These are phyloP conservation scores for Drosophila biarmipes DNA, from an alignment of 1,140 invertebrate species.

Conservation along the genomic window DNA sequence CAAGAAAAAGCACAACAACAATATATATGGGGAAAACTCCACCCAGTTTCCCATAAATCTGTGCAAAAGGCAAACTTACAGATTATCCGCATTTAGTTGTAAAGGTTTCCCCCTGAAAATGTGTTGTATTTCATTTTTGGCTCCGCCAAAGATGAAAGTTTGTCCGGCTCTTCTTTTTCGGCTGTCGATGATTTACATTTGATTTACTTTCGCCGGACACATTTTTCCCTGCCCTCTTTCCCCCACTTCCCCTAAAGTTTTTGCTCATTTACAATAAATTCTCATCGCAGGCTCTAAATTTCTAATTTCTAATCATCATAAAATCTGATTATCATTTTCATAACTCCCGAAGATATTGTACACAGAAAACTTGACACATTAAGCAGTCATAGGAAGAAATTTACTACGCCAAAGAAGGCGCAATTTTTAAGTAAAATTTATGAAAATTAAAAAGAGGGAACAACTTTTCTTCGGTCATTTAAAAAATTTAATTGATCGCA, in stretches of 20 bases:
- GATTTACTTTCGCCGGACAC: conserved; percentile 67
- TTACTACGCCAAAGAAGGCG: conserved; percentile 43
- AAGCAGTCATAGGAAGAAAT: conserved; percentile 55
- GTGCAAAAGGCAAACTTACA: conserved; percentile 79
- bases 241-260: background rate
- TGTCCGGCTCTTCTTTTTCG: conserved; percentile 37
- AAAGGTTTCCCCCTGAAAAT: conserved; percentile 76
- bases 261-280: conserved; percentile 76
- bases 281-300: conserved; percentile 42
- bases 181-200: conserved; percentile 80
- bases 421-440: conserved; percentile 77
- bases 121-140: conserved; percentile 79
- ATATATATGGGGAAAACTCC: conserved; percentile 59
- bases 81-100: conserved; percentile 84
- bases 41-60: conserved; percentile 79
- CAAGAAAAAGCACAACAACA: conserved; percentile 78
- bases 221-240: background rate
- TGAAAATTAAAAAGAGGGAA: conserved; percentile 75
- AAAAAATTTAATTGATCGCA: conserved; percentile 80
- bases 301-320: conserved; percentile 81
- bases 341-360: conserved; percentile 48
- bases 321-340: conserved; percentile 79
- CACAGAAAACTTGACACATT: conserved; percentile 68
- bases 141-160: conserved; percentile 71
- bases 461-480: conserved; percentile 74